Evolutionary conservation across 2,113 vertebrate species (phyloP).

Genomic region (Clarias gariepinus): DNA sequence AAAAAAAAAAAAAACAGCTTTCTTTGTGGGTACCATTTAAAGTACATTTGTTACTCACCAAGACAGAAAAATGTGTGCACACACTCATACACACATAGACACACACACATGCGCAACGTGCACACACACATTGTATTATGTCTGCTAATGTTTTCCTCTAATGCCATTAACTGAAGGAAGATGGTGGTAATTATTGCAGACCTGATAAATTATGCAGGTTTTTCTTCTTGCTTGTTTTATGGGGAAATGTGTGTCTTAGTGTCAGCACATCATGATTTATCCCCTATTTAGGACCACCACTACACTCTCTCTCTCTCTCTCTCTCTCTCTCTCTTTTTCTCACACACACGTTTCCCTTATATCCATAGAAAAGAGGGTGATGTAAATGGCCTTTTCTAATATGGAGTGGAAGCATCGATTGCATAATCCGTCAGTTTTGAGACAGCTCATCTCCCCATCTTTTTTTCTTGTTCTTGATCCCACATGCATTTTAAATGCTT

Average conservation of each 20-base stretch:
- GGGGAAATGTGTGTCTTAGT: background rate
- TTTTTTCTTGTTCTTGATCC: background rate
- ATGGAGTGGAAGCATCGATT: conserved; percentile 18
- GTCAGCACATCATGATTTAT: conserved; percentile 27
- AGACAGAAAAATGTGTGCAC: background rate
- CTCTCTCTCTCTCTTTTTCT: background rate
- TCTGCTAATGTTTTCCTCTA: conserved; percentile 51
- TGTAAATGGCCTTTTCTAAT: conserved; percentile 15
- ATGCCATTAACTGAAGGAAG: conserved; percentile 68
- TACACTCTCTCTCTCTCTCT: background rate
- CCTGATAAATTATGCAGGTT: conserved; percentile 70
- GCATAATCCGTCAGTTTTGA: conserved; percentile 3
- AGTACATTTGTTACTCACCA: background rate
- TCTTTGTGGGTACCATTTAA: background rate
- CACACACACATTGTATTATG: conserved; percentile 30
- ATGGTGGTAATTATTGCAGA: conserved; percentile 50
- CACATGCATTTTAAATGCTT: background rate
- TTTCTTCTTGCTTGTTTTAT: conserved; percentile 37
- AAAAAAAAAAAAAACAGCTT: background rate
- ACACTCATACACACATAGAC: background rate
- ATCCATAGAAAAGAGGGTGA: conserved; percentile 28
- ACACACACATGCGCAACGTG: background rate
- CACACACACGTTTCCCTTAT: background rate
- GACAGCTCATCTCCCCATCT: background rate
- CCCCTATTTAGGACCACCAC: background rate